Base-by-base conservation (phyloP, 2,113 vertebrate species). In the Romanogobio albipinnatus region DNA sequence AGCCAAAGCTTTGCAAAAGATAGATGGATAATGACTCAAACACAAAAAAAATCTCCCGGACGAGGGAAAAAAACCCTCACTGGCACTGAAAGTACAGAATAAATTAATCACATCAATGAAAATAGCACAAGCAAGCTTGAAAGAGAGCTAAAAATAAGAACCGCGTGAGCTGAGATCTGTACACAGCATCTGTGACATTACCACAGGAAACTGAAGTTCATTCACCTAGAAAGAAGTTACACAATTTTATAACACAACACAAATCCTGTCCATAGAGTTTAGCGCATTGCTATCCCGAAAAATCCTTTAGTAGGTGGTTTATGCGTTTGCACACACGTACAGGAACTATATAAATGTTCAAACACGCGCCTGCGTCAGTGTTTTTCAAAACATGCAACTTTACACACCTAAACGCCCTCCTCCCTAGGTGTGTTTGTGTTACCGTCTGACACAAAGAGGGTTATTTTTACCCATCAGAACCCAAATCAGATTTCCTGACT, bases 401-500 rank as follows among this genome's bases (percentile, higher is more conserved):
- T 49, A 74, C 71, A 74, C 43, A 74, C 71, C 43, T 49, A 47
- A n/a, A 87, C 56, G 76, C 15, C 45, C 45, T 53, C 43, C 75
- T 9, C 39, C 24, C 71, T 39, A 36, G 13, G 68, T 24, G 43
- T 62, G 43, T 76, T n/a, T 56, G 64, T 22, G 62, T 36, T 80
- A 26, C 17, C 22, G 45, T 49, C 22, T 47, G 71, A 47, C 84
- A 78, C 36, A 53, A 79, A 81, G 80, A 24, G 66, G 59, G 62
- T 82, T 78, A 56, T 85, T 70, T 84, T 77, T 85, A 68, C 76
- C 53, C 70, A 47, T 82, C 74, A 82, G 74, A 61, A 78, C 47
- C 47, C 8, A 82, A 74, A 85, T 87, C 71, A 85, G 83, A 87
- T 78, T 58, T 58, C 76, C 64, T 39, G 66, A 66, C 53, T 82